Conservation (phyloP, 2,888 invertebrate genomes). For the Pogonocherus hispidulus region DNA sequence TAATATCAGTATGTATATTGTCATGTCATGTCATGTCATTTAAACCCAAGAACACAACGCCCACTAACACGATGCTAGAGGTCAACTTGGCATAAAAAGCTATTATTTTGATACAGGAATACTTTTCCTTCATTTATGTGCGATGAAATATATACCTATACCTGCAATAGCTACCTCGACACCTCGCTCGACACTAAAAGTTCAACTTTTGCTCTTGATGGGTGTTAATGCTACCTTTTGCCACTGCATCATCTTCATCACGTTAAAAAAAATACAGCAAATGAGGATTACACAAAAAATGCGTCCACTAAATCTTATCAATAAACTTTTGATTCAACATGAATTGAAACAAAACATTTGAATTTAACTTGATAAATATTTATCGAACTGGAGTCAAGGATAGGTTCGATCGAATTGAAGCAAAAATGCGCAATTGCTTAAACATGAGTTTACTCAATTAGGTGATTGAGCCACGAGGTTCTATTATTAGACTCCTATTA, state of each 20-base stretch:
- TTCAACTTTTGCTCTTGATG: too few species aligned
- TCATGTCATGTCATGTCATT: constrained; percentile 2
- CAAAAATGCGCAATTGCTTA: constrained; percentile 6
- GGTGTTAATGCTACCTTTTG: constrained; percentile 2
- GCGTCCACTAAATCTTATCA: constrained; percentile 2
- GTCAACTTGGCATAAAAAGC: too few species aligned
- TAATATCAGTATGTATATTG: too few species aligned
- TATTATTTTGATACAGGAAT: too few species aligned
- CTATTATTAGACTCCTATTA: constrained; percentile 4
- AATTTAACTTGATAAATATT: constrained; percentile 20
- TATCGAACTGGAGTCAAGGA: constrained; percentile 16
- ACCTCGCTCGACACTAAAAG: too few species aligned
- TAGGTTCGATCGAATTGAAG: neutral
- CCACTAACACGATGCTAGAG: constrained; percentile 4
- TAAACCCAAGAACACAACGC: constrained; percentile 19
- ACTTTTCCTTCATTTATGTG: too few species aligned
- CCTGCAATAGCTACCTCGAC: too few species aligned
- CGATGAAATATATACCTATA: too few species aligned
- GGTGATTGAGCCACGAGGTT: neutral
- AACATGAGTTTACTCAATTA: neutral
- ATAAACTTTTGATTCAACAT: constrained; percentile 11
- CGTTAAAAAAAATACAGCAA: neutral
- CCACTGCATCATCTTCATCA: neutral
- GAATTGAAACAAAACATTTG: constrained; percentile 4
- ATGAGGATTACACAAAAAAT: neutral